Percentiles rank a stretch among this genome's conserved stretches.
Conservation (phyloP, 2,888 invertebrate species). For the Chymomyza amoena region DNA sequence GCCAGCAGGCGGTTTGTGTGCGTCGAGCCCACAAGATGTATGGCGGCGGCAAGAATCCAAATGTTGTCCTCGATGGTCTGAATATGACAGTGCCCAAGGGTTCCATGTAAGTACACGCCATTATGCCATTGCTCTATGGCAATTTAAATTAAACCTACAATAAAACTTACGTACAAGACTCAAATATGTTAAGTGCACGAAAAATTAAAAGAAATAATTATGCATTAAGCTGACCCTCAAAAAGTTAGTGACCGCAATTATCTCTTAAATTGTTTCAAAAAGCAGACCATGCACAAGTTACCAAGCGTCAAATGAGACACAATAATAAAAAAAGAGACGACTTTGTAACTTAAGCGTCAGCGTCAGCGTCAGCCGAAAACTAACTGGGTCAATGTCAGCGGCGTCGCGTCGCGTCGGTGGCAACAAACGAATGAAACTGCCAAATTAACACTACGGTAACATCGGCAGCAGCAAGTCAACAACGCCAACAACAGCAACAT, state of each 20-base stretch:
- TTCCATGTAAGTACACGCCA: constrained; percentile 84
- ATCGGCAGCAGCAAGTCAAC: constrained; percentile 30
- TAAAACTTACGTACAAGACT: no score
- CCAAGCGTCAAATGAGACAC: constrained; percentile 47
- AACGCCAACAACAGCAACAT: neutral
- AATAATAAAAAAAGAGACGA: constrained; percentile 41
- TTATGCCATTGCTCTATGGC: neutral
- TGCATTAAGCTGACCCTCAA: constrained; percentile 19
- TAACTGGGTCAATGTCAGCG: constrained; percentile 75
- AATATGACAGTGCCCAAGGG: constrained; percentile 96
- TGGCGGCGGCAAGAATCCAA: constrained; percentile 88
- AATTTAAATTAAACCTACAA: neutral
- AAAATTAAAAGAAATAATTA: neutral
- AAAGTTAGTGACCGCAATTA: constrained; percentile 64
- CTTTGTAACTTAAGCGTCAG: constrained; percentile 11
- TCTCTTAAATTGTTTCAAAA: constrained; percentile 28
- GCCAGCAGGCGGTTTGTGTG: constrained; percentile 91
- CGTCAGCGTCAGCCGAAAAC: constrained; percentile 25
- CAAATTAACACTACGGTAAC: constrained; percentile 56
- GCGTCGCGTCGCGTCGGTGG: constrained; percentile 2
- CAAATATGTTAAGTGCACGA: neutral
- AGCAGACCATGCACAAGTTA: constrained; percentile 26
- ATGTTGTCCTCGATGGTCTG: constrained; percentile 90
- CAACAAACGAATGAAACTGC: constrained; percentile 37
- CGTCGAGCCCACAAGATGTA: constrained; percentile 91